Evolutionary conservation across 2,113 vertebrate genomes (phyloP).

Genomic region (Camelus dromedarius): DNA sequence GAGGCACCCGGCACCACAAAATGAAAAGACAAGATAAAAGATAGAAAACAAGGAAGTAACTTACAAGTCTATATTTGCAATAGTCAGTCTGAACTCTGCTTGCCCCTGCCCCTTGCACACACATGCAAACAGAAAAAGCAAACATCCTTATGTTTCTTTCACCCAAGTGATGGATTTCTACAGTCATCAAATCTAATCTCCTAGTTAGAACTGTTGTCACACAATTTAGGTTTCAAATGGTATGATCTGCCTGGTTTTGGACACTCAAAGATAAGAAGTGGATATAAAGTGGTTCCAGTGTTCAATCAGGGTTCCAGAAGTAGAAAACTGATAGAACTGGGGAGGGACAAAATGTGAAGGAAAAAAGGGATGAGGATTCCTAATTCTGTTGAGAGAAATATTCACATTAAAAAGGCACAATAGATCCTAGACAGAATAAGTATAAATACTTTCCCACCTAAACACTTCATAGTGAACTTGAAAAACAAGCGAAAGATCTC

Average conservation of each 20-base stretch:
- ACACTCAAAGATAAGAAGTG: background rate
- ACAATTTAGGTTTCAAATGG: background rate
- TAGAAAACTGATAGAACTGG: background rate
- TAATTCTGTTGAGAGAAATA: background rate
- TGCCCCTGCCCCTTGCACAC: rapidly evolving
- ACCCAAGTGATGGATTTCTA: background rate
- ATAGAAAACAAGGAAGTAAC: background rate
- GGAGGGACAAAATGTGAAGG: background rate
- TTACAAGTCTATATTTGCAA: background rate
- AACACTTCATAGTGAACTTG: background rate
- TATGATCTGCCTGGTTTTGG: background rate
- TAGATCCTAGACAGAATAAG: background rate
- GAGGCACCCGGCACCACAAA: background rate
- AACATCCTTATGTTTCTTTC: background rate
- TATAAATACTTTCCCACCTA: background rate
- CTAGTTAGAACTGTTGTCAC: background rate
- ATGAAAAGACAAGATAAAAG: background rate
- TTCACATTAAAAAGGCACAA: background rate
- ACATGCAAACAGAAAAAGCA: background rate
- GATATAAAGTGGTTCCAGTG: background rate
- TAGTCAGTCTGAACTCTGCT: background rate
- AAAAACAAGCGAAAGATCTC: background rate
- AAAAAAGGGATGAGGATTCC: background rate
- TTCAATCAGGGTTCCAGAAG: background rate
- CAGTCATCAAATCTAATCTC: background rate